Evolutionary conservation across 2,888 invertebrate species (phyloP), one percentile per base, ranked within the genome.

Genomic region (Drosophila hamatofila): DNA sequence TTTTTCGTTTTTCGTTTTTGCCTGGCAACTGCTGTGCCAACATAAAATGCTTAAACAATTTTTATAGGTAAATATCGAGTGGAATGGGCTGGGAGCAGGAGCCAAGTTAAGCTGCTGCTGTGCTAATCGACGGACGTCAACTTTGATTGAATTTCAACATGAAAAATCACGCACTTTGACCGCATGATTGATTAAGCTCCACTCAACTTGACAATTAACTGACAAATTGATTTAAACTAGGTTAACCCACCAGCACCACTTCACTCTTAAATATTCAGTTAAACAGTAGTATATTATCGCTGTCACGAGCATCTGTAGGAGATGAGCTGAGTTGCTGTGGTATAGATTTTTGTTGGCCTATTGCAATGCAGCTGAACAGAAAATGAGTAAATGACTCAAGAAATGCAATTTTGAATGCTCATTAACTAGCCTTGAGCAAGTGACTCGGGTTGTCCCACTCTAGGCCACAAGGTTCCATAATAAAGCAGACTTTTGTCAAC

Each of bases 21-120:
- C 56, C 46, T 76, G 89, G 84, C 82, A 78, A 85, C 84, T 84
- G 84, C 89, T 85, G 84, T 71, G 80, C 85, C 63, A 85, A 85
- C 84, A 85, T 85, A 81, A 90, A 90, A 89, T 81, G 89, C 76
- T 90, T 90, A 83, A 90, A 90, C 79, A 71, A 90, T 84, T 89
- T 89, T 69, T 75, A 87, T 88, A 80, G 82, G 80, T 75, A 88
- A 81, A 77, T 77, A 74, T 39, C 5, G 14, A 41, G 2, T 14
- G 3, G 27, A 3, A 18, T 0, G n/a, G 33, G 21, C 2, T 8
- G 11, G 37, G 30, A 4, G 11, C 12, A 4, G 9, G 7, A 12
- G 23, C n/a, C 37, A 65, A 48, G 61, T 73, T 61, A 59, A 81
- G 55, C 61, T 42, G 48, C 57, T 64, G 69, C 59, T 70, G 49